Base-by-base conservation (phyloP, 2,113 vertebrate genomes). In the Heteronetta atricapilla region DNA sequence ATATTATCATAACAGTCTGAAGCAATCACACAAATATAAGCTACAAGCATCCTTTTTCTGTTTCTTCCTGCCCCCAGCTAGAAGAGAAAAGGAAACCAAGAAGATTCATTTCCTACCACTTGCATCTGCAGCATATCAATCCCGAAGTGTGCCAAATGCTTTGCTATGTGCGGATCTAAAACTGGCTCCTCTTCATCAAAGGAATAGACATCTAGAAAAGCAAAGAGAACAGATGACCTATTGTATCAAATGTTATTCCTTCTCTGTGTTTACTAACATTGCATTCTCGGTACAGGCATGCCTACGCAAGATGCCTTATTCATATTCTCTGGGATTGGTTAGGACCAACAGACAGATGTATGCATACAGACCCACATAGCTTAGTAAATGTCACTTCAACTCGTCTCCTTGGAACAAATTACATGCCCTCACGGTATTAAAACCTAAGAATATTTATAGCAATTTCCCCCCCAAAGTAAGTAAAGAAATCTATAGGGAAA, bases 151-250 rank as follows among this genome's bases (percentile, higher is more conserved):
- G 98, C 98, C 94, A 99, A 98, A 94, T 99, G 99, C 63, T 99
- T 99, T 66, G 99, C 98, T 97, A 99, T 98, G 22, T 99, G 98
- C 0, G 99, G 99, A 87, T 99, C 99, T 97, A 99, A 95, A 76
- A 99, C 99, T 1, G 99, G 98, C 91, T 99, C 99, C 94, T 99
- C 99, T 97, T 99, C 99, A 93, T 99, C 99, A 96, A 99, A 99
- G 22, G 99, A 99, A 97, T 99, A 99, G 79, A 99, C 98, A 98
- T 99, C 99, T 99, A 93, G 42, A 95, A 89, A 88, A 68, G n/a
- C 31, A 96, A 90, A 94, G 93, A 84, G 88, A 94, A 94, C 16
- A 69, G 15, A 29, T 91, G 44, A 91, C 36, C 48, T 53, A 36
- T 29, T 69, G 86, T 6, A 88, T 22, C 21, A 75, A 72, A 69